Conservation (phyloP, 2,113 vertebrate species). For the Cavia aperea region DNA sequence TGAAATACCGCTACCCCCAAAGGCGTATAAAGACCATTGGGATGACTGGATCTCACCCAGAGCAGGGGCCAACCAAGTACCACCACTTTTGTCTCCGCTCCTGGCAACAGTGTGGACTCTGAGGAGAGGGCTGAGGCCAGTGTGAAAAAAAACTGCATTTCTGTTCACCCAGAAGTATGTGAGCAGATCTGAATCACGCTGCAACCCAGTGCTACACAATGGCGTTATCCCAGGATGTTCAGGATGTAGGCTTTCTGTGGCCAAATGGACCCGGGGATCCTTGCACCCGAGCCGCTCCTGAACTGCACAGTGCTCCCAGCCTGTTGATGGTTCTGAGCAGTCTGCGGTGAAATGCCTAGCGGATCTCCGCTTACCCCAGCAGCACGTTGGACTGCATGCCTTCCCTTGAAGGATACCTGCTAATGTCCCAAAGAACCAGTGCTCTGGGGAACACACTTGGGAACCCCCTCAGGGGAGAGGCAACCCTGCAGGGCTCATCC, state of each 20-base stretch:
- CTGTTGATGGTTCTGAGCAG: background rate
- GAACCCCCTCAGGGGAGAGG: background rate
- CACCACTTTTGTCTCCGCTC: too few species aligned
- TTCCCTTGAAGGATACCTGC: background rate
- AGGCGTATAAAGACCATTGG: background rate
- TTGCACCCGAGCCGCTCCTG: background rate
- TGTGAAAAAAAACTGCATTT: background rate
- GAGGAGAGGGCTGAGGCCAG: background rate
- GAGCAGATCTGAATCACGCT: background rate
- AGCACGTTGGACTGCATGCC: background rate
- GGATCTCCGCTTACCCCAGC: background rate
- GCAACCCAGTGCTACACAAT: background rate
- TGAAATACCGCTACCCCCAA: background rate
- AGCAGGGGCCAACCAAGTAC: background rate
- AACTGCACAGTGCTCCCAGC: background rate
- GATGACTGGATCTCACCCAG: background rate
- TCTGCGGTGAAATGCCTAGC: background rate
- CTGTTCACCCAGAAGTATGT: background rate
- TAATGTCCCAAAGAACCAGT: background rate
- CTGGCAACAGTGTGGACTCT: background rate
- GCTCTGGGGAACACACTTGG: background rate
- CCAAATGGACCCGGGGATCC: background rate
- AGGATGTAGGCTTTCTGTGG: background rate
- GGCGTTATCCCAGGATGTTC: background rate
- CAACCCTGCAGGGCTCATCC: background rate